Evolutionary conservation across 1,140 invertebrate genomes (phyloP).

Genomic region (Tribolium castaneum): DNA sequence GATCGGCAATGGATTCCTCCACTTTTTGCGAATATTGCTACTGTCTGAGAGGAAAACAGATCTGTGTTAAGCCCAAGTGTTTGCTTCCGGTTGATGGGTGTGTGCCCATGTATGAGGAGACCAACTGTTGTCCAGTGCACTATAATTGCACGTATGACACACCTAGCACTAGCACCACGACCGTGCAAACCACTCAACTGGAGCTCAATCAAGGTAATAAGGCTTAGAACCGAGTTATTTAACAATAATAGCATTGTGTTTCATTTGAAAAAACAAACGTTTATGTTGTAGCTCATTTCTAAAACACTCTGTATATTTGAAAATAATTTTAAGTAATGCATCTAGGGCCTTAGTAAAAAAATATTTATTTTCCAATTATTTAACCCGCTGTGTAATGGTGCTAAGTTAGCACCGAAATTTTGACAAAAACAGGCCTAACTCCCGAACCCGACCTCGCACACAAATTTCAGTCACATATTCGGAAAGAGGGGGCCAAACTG

Average conservation of each 20-base stretch:
- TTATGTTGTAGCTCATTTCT: too few relatives aligned
- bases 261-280: too few relatives aligned
- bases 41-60: conserved; percentile 77
- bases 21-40: conserved; percentile 88
- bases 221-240: too few relatives aligned
- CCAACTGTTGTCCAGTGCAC: conserved; percentile 84
- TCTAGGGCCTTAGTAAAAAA: not conserved
- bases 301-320: too few relatives aligned
- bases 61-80: conserved; percentile 85
- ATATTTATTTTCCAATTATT: not conserved
- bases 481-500: too few relatives aligned
- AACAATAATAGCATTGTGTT: too few relatives aligned
- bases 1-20: conserved; percentile 84
- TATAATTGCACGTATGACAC: conserved; percentile 77
- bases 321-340: too few relatives aligned
- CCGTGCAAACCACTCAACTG: conserved; percentile 42
- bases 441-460: too few relatives aligned
- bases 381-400: too few relatives aligned
- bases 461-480: too few relatives aligned
- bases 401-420: too few relatives aligned
- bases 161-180: conserved; percentile 58
- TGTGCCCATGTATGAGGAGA: conserved; percentile 72
- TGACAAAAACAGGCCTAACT: too few relatives aligned
- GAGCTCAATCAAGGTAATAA: not conserved
- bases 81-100: conserved; percentile 83